Evolutionary conservation across 2,888 invertebrate genomes (phyloP), one percentile per base, ranked within the genome.

Genomic region (Temnothorax ravouxi): DNA sequence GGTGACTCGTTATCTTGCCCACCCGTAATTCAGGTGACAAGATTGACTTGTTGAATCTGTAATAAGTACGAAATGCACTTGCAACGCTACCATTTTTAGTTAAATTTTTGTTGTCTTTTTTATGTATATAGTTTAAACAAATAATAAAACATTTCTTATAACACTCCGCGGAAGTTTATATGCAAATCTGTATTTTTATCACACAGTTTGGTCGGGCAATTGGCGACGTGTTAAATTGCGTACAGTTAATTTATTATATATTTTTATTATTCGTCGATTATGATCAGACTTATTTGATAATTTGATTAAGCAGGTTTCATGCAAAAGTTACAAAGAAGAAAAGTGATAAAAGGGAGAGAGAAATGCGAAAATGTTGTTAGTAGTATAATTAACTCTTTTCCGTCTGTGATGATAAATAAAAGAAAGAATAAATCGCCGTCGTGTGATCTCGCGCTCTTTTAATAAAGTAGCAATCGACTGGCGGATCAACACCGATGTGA

Each of bases 331-430:
- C 18, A 29, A 66, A 21, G 6, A 64, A 44, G 15, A 47, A 69
- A 34, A 47, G 52, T 76, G 52, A 71, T 69, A 47, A 77, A 67
- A 34, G 59, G n/a, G 34, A 62, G n/a, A 71, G 59, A n/a, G 9
- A 47, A 61, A 81, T 76, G 52, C 69, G 77, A 72, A 66, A 84
- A 76, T 76, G 59, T 75, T 84, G 64, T 56, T 84, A 74, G 62
- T 59, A 62, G 61, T 66, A 59, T 86, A 87, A 88, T 86, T 87
- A 88, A 87, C 86, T 89, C 89, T 87, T 82, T 87, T 90, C 84
- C 83, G 84, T 84, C 90, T 89, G 89, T 86, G 90, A 90, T 90
- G 89, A 88, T 89, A 83, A 82, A n/a, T 66, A 50, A 71, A 79
- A 44, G 61, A 81, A 71, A 34, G 25, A 82, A 61, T 5, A 82